These are phyloP conservation scores for Operophtera brumata DNA, from an alignment of 2,888 invertebrate species.

Conservation along the genomic window DNA sequence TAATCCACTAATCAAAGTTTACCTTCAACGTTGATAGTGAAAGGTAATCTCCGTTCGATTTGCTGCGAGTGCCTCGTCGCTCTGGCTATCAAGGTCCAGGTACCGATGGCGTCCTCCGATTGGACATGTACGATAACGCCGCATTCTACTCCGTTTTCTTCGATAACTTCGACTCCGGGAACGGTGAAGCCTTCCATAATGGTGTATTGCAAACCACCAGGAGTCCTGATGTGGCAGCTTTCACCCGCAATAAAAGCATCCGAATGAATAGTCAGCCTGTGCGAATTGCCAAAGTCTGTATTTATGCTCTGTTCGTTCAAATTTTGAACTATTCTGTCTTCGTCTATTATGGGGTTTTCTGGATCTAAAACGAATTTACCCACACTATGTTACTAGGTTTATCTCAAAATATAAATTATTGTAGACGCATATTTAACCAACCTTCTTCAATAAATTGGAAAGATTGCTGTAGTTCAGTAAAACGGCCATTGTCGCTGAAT, in stretches of 20 bases:
- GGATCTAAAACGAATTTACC: slow-evolving; percentile 42
- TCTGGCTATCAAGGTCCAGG: slow-evolving; percentile 59
- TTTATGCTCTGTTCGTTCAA: slow-evolving; percentile 21
- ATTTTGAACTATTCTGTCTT: slow-evolving; percentile 35
- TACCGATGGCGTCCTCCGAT: slow-evolving; percentile 48
- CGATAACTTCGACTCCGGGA: slow-evolving; percentile 43
- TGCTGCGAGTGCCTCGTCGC: slow-evolving; percentile 32
- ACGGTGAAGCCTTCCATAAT: slow-evolving; percentile 45
- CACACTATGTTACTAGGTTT: background rate
- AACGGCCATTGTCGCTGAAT: slow-evolving; percentile 40
- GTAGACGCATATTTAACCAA: slow-evolving; percentile 26
- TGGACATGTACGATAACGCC: slow-evolving; percentile 46
- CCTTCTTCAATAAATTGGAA: slow-evolving; percentile 46
- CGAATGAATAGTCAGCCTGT: slow-evolving; percentile 38
- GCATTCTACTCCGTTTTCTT: slow-evolving; percentile 43
- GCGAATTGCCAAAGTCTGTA: slow-evolving; percentile 34
- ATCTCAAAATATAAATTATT: background rate
- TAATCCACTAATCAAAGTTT: slow-evolving; percentile 40
- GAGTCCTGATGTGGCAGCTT: slow-evolving; percentile 53
- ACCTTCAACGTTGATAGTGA: slow-evolving; percentile 64
- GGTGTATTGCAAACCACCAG: slow-evolving; percentile 45
- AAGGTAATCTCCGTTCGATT: slow-evolving; percentile 55
- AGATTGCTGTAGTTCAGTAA: slow-evolving; percentile 37
- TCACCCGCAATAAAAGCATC: slow-evolving; percentile 33
- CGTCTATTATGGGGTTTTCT: slow-evolving; percentile 37